phyloP scores from a whole-genome alignment of 2,113 vertebrate genomes.

The Prionailurus bengalensis region DNA sequence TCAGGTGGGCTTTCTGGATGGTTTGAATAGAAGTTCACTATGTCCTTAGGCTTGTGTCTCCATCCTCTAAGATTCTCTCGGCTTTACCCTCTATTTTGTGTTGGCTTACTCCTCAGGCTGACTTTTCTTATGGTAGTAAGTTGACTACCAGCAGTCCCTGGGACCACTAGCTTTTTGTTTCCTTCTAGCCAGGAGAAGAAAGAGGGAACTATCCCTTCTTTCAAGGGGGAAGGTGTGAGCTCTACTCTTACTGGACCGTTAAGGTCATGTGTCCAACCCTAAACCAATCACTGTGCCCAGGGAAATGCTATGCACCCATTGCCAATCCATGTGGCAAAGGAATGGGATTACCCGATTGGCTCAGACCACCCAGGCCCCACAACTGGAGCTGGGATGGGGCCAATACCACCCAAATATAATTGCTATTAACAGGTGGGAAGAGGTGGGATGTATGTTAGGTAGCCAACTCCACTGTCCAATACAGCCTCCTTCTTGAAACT shows the following conservation, averaged over 20 bases:
- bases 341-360: not conserved
- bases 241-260: not conserved
- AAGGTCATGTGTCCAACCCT: not conserved
- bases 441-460: not conserved
- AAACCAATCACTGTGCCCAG: not conserved
- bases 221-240: not conserved
- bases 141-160: not conserved
- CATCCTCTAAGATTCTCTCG: not conserved
- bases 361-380: not conserved
- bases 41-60: not conserved
- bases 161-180: not conserved
- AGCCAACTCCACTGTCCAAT: not conserved
- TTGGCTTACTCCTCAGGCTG: not conserved
- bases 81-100: not conserved
- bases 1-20: not conserved
- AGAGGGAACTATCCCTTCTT: not conserved
- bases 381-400: not conserved
- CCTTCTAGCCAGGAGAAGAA: not conserved
- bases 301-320: not conserved
- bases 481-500: slow-evolving; percentile 18
- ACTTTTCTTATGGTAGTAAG: not conserved
- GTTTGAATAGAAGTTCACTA: not conserved
- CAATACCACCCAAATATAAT: not conserved
- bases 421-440: not conserved
- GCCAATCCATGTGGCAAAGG: not conserved